Evolutionary conservation across 2,797 vertebrate genomes (phyloP), one percentile per base, ranked within the genome.

Genomic region (Acipenser ruthenus): DNA sequence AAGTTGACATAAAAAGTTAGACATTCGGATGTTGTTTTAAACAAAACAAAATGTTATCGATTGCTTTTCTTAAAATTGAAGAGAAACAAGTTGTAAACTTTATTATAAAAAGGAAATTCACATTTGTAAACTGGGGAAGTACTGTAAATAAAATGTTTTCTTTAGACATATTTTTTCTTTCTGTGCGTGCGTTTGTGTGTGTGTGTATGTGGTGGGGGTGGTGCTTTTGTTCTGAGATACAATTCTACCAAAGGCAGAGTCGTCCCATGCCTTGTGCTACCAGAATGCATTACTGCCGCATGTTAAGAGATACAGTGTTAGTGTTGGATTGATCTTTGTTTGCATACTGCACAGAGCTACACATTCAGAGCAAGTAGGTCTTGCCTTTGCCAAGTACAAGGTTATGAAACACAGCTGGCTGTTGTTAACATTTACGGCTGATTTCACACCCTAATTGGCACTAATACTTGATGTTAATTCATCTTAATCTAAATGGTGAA

Each of bases 111-210:
- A 6, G 13, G 9, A n/a, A 13, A 58, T 13, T 58, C 6, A 13
- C 10, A 13, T n/a, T 37, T 51, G 58, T n/a, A 37, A 50, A 62
- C 59, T 62, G 50, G 64, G 48, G 60, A 49, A 65, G 59, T 60
- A 60, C 48, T 69, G 60, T 69, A 64, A 65, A 69, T 65, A 65
- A 65, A 69, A 69, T 65, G 64, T 50, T 69, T 69, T 69, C 63
- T 55, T 69, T 65, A 69, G 58, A 65, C 58, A 65, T 60, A 55
- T 58, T 64, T 53, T 53, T 12, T 53, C 51, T 53, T 53, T 9
- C 51, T 9, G 51, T 9, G 8, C 6, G 51, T 37, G 23, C 4
- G 23, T 37, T 3, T 37, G 23, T 37, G 23, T 37, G 23, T 37
- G 23, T 37, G 23, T 37, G 23, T 37, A 2, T 37, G 23, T 37